Conservation (phyloP, 2,888 invertebrate genomes). For the Rhogogaster chlorosoma region DNA sequence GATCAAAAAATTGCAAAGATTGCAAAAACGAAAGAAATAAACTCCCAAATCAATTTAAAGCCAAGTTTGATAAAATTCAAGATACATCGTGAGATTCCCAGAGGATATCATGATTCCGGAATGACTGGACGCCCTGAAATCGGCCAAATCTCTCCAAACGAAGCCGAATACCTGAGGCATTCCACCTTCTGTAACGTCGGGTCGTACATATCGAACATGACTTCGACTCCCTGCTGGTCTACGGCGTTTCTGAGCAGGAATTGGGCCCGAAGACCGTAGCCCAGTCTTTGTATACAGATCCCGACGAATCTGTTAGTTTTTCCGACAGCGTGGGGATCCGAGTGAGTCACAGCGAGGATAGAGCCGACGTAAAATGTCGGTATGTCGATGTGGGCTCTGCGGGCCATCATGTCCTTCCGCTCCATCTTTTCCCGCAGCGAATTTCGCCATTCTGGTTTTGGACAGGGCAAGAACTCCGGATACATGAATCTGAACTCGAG, state of each 20-base stretch:
- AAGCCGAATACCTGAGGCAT: constrained; percentile 82
- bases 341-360: constrained; percentile 91
- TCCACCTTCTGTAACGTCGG: constrained; percentile 94
- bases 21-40: too few species aligned
- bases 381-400: constrained; percentile 90
- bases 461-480: constrained; percentile 96
- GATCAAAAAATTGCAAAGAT: too few species aligned
- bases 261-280: constrained; percentile 89
- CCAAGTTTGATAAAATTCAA: too few species aligned
- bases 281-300: constrained; percentile 93
- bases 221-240: constrained; percentile 90
- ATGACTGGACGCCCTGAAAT: too few species aligned
- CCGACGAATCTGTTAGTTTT: constrained; percentile 94
- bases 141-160: not conserved
- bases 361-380: constrained; percentile 99
- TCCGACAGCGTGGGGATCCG: constrained; percentile 91
- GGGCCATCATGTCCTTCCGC: constrained; percentile 93
- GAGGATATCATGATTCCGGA: too few species aligned
- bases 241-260: constrained; percentile 96
- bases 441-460: constrained; percentile 89
- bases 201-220: constrained; percentile 93
- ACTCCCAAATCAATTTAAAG: too few species aligned
- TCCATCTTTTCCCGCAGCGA: constrained; percentile 92
- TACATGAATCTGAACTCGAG: constrained; percentile 86
- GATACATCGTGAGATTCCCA: too few species aligned